phyloP scores from a whole-genome alignment of 92 coral and sea anemone species.

The Meandrina meandrites region DNA sequence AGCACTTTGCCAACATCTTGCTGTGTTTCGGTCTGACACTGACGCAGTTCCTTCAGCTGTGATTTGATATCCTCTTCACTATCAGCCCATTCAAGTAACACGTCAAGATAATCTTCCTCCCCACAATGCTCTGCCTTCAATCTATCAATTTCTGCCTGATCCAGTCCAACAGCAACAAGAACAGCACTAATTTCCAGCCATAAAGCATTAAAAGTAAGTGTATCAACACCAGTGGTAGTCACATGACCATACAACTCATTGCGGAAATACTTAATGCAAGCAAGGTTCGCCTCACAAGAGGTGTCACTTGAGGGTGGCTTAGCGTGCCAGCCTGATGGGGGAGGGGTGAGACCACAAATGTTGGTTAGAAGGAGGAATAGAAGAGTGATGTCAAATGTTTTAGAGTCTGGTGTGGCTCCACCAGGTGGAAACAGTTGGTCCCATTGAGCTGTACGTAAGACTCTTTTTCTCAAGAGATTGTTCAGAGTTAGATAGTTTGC shows the following conservation, averaged over 20 bases:
- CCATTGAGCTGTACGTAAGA: too few species aligned
- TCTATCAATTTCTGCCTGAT: constrained; percentile 46
- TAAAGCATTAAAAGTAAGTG: too few species aligned
- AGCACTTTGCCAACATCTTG: background rate
- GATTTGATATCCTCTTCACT: background rate
- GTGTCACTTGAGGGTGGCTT: constrained; percentile 55
- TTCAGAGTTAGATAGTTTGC: too few species aligned
- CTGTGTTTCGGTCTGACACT: background rate
- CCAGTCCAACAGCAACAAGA: too few species aligned
- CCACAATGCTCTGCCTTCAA: background rate
- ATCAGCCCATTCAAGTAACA: background rate
- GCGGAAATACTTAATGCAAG: too few species aligned
- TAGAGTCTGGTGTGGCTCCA: too few species aligned
- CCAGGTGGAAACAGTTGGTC: too few species aligned
- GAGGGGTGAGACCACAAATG: constrained; percentile 61
- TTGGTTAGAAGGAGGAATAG: background rate
- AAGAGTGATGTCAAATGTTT: too few species aligned
- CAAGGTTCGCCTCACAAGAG: constrained; percentile 63
- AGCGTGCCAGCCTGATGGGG: constrained; percentile 51
- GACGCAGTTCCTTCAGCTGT: background rate
- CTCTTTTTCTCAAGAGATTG: too few species aligned
- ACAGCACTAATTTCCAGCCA: constrained; percentile 62
- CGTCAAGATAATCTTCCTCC: too few species aligned
- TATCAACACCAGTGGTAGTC: too few species aligned
- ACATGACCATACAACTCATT: too few species aligned